phyloP scores from a whole-genome alignment of 2,797 vertebrate genomes.

The Pseudochirops cupreus region DNA sequence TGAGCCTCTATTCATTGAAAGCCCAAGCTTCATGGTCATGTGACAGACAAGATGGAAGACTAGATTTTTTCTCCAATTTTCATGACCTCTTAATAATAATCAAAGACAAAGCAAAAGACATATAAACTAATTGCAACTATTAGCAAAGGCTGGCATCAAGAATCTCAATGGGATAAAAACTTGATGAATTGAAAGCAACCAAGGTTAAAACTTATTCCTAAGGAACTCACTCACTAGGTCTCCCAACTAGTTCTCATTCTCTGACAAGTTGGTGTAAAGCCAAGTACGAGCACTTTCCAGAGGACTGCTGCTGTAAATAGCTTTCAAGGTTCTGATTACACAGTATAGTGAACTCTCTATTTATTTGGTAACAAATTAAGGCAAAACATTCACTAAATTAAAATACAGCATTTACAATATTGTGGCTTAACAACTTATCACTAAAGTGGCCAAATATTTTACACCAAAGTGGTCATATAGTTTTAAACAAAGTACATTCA shows the following conservation, averaged over 20 bases:
- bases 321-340: too few relatives aligned
- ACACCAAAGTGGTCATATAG: too few relatives aligned
- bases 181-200: not conserved
- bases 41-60: not conserved
- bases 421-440: too few relatives aligned
- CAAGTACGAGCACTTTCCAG: too few relatives aligned
- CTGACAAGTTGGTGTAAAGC: not conserved
- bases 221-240: not conserved
- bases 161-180: not conserved
- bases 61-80: not conserved
- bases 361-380: too few relatives aligned
- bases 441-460: too few relatives aligned
- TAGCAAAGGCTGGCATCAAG: not conserved
- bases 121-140: not conserved
- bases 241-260: not conserved
- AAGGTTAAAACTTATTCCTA: not conserved
- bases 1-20: not conserved
- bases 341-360: too few relatives aligned
- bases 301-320: too few relatives aligned
- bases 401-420: too few relatives aligned
- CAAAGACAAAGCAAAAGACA: not conserved
- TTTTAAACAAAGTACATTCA: too few relatives aligned
- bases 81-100: not conserved
- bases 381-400: too few relatives aligned
- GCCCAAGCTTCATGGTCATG: not conserved